Evolutionary conservation across 1,140 invertebrate species (phyloP), one percentile per base, ranked within the genome.

Genomic region (Heliothis subflexa): DNA sequence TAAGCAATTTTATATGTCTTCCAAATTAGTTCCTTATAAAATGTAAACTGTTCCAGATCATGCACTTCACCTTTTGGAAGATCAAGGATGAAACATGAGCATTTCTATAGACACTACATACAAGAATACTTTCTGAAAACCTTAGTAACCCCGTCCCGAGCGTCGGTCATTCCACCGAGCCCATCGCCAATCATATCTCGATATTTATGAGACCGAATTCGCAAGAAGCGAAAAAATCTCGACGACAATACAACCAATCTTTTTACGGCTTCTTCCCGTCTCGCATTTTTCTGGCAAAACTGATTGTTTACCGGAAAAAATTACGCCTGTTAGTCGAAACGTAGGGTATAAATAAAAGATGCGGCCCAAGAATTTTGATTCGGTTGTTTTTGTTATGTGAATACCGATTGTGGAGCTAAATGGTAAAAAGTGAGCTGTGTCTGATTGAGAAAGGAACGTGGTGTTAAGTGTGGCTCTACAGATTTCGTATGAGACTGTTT

Each of bases 221-320:
- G 84, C 83, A 86, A 86, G 79, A 84, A 78, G 47, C 81, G 75
- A 88, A 91, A 91, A 93, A 90, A 86, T 66, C 61, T 85, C 85
- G 78, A 45, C 81, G 85, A 76, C 87, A 86, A 87, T 85, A 88
- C 85, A 77, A 70, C 64, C 75, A 80, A 84, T 81, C 86, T 93
- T 94, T 94, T 93, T 94, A 94, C 88, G 86, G 88, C 87, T 91
- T 92, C 88, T 89, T 92, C 88, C 88, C 88, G 89, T 90, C 84
- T 88, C 91, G 91, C 88, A 93, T 93, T 94, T 94, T 94, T 93
- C 92, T 88, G 88, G 81, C 89, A 94, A 94, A 94, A 94, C 89
- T 93, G 91, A 94, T 93, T 94, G 93, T 94, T 94, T 94, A 93
- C 87, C 90, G 93, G 93, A 94, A 94, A 94, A 94, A 94, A 94